Evolutionary conservation across 1,140 invertebrate species (phyloP).

Genomic region (Zaprionus vittiger): DNA sequence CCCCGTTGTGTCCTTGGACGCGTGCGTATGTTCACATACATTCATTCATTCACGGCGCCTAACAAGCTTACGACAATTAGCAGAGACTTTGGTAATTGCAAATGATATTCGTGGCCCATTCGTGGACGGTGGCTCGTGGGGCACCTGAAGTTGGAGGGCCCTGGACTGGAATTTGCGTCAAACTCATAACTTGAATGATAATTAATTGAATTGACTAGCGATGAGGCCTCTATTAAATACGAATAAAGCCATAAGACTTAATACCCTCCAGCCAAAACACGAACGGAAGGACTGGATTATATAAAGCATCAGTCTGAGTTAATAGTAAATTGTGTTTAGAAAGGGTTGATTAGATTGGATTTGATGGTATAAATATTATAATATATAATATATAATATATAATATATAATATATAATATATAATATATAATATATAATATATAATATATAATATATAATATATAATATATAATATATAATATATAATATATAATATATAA

Average conservation of each 20-base stretch:
- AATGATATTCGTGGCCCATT: background rate
- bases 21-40: background rate
- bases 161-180: background rate
- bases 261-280: background rate
- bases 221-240: background rate
- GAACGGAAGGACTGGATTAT: too few species aligned
- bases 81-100: background rate
- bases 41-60: background rate
- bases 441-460: too few species aligned
- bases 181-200: slow-evolving; percentile 5
- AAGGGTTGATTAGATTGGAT: too few species aligned
- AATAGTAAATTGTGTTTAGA: too few species aligned
- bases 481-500: too few species aligned
- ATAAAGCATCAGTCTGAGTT: too few species aligned
- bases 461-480: too few species aligned
- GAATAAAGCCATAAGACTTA: background rate
- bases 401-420: too few species aligned
- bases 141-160: background rate
- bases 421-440: too few species aligned
- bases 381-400: too few species aligned
- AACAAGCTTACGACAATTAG: slow-evolving; percentile 18
- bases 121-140: background rate
- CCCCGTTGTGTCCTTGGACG: background rate
- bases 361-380: too few species aligned
- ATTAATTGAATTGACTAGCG: background rate